Base-by-base conservation (phyloP, 2,797 vertebrate genomes). In the Crocidura indochinensis region DNA sequence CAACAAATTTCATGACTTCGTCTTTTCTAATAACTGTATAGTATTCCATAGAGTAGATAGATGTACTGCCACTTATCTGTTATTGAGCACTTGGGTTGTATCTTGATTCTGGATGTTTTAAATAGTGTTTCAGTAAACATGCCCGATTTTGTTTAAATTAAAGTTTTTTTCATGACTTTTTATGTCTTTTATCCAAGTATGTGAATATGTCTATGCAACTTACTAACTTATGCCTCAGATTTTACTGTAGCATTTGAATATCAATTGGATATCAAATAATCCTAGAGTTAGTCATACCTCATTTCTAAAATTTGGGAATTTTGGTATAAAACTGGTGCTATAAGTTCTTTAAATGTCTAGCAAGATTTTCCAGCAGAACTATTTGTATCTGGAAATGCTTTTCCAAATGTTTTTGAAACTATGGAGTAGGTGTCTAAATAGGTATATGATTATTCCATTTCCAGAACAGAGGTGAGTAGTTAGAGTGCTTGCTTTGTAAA, bases 181-280 rank as follows among this genome's bases (percentile, higher is more conserved):
- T 5, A 14, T 83, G 91, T 76, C 72, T 85, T 96, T 79, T 96
- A 88, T 68, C 95, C 81, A 90, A 89, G 10, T 24, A 3, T 78
- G 17, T 67, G 8, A 60, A 46, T 31, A 8, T 31, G 5, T 64
- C 53, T 87, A 10, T 85, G 26, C 8, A 29, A 9, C 5, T 7
- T 38, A 38, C 38, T 2, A 38, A 29, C 0, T 4, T 6, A 10
- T 22, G 2, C 38, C 38, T 0, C 27, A 67, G 2, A 1, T 73
- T 72, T 75, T 0, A 6, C 22, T 64, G 62, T 0, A 69, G 2
- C 1, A n/a, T 4, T 6, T 19, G 17, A 73, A 68, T 7, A 24
- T 74, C 62, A 84, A 56, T 0, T 38, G 68, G 79, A 84, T 71
- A 49, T 80, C 84, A 88, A 80, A 87, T 79, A 96, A 87, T 93